Conservation (phyloP, 2,113 vertebrate species). For the Heterochromis multidens region DNA sequence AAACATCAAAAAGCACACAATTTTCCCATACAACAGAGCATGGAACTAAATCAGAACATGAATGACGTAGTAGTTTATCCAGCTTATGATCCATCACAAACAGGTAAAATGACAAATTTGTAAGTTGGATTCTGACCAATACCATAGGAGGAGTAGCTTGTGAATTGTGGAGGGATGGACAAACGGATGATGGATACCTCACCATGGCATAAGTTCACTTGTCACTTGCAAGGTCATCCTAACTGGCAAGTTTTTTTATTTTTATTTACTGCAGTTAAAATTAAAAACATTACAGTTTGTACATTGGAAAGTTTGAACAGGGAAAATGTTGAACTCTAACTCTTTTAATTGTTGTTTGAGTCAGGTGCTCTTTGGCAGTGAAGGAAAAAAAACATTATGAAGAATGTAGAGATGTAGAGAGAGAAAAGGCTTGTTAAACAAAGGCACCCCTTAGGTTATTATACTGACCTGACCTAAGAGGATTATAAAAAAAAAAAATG, state of each 20-base stretch:
- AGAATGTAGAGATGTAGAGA: too few relatives aligned
- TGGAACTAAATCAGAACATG: background rate
- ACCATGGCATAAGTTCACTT: too few relatives aligned
- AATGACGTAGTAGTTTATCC: background rate
- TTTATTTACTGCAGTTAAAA: too few relatives aligned
- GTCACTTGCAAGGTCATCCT: background rate
- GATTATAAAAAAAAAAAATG: background rate
- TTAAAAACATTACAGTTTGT: background rate
- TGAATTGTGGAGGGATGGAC: too few relatives aligned
- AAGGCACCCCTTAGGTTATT: background rate
- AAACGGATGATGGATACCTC: too few relatives aligned
- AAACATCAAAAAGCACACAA: background rate
- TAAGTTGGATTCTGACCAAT: background rate
- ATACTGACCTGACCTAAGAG: background rate
- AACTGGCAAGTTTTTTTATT: background rate
- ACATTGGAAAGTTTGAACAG: background rate
- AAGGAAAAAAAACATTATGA: too few relatives aligned
- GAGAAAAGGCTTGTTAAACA: too few relatives aligned
- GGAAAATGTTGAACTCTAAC: background rate
- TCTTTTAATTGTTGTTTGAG: too few relatives aligned
- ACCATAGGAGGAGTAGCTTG: too few relatives aligned
- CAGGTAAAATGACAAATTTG: background rate
- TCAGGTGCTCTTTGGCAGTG: too few relatives aligned
- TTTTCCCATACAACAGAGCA: background rate
- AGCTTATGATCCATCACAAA: background rate